Percentiles rank a stretch among this genome's conserved stretches.
These are phyloP conservation scores for Dendrolimus pini DNA, from an alignment of 2,888 invertebrate genomes.

Conservation along the genomic window DNA sequence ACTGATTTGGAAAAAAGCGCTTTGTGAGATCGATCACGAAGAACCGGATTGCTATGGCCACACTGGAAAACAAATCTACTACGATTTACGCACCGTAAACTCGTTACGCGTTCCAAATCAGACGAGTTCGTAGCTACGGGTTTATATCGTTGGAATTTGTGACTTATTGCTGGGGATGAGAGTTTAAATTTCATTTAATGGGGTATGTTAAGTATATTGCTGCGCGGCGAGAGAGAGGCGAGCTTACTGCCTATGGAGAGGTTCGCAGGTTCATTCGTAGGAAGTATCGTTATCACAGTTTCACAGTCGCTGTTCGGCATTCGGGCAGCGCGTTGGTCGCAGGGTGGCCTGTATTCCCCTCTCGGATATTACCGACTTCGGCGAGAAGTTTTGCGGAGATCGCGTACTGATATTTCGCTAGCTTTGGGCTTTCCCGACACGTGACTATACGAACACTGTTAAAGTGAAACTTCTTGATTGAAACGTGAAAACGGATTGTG, in stretches of 20 bases:
- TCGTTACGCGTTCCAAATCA: conserved; percentile 65
- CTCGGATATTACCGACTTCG: conserved; percentile 34
- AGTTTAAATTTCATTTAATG: conserved; percentile 35
- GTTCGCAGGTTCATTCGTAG: conserved; percentile 63
- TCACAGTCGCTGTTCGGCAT: conserved; percentile 72
- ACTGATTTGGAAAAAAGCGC: conserved; percentile 59
- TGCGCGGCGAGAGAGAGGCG: conserved; percentile 55
- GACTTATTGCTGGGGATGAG: conserved; percentile 38
- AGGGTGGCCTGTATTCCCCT: conserved; percentile 28
- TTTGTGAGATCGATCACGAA: conserved; percentile 51
- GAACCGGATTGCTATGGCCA: conserved; percentile 63
- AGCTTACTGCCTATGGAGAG: conserved; percentile 60
- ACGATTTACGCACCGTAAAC: conserved; percentile 75
- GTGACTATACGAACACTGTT: conserved; percentile 49
- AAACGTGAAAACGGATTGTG: conserved; percentile 54
- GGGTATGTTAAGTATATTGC: conserved; percentile 40
- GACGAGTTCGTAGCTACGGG: conserved; percentile 37
- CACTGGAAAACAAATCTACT: conserved; percentile 68
- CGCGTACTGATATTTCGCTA: conserved; percentile 43
- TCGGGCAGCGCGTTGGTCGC: conserved; percentile 57
- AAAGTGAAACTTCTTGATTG: conserved; percentile 60
- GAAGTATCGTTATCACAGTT: conserved; percentile 71
- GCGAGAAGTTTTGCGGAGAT: conserved; percentile 63
- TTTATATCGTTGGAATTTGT: conserved; percentile 38
- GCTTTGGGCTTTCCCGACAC: conserved; percentile 36